Conservation (phyloP, 1,140 invertebrate species). For the Belonocnema kinseyi region DNA sequence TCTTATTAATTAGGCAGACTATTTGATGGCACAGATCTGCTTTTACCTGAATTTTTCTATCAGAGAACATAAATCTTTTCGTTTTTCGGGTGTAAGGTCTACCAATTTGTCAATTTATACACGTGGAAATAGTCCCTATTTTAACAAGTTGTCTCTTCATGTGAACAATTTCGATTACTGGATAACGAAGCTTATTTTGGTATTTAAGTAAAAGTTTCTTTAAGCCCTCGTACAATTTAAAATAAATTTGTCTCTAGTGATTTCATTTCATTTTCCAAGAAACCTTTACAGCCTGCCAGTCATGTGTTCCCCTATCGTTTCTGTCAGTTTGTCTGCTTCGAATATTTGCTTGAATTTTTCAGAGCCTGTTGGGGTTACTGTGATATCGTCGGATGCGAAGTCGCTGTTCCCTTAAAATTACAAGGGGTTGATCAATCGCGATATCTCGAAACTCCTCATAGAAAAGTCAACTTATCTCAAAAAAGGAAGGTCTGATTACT, state of each 20-base stretch:
- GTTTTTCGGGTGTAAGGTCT: background rate
- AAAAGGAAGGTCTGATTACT: too few species aligned
- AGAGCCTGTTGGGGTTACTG: too few species aligned
- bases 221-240: background rate
- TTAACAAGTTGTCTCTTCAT: background rate
- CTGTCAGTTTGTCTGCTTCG: background rate
- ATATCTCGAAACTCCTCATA: too few species aligned
- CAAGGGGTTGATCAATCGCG: too few species aligned
- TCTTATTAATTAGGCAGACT: constrained; percentile 24
- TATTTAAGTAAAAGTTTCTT: background rate
- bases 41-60: background rate
- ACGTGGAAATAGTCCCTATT: too few species aligned
- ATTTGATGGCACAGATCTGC: background rate
- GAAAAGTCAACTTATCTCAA: too few species aligned
- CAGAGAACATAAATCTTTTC: background rate
- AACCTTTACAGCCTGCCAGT: background rate
- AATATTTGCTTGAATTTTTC: too few species aligned
- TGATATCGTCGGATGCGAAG: too few species aligned
- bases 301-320: background rate
- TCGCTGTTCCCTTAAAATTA: too few species aligned
- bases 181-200: background rate
- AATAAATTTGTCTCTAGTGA: background rate
- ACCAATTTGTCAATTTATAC: background rate
- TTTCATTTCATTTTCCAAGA: background rate
- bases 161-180: background rate